These are phyloP conservation scores for Scaptomyza graminum DNA, from an alignment of 1,140 invertebrate species.

Conservation along the genomic window DNA sequence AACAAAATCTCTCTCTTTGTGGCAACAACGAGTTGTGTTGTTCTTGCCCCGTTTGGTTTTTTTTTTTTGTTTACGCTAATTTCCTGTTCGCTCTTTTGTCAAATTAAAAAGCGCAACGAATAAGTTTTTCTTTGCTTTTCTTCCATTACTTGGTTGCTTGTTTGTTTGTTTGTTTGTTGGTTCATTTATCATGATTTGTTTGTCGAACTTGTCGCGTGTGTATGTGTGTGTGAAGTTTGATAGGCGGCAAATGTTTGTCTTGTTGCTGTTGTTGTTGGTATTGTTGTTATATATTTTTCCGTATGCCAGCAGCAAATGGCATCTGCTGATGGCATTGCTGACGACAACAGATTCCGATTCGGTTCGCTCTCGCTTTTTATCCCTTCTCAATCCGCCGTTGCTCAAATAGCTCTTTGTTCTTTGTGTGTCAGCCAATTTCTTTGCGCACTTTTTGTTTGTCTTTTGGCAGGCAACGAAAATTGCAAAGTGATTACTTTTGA, in stretches of 20 bases:
- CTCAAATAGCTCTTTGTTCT: constrained; percentile 51
- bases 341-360: constrained; percentile 9
- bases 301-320: constrained; percentile 68
- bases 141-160: constrained; percentile 22
- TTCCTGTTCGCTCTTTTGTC: constrained; percentile 69
- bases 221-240: constrained; percentile 51
- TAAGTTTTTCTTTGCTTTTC: constrained; percentile 49
- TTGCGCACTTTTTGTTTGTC: constrained; percentile 73
- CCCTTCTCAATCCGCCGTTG: not conserved
- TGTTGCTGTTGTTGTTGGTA: constrained; percentile 59
- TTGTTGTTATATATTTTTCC: constrained; percentile 36
- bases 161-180: constrained; percentile 61
- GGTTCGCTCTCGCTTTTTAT: not conserved
- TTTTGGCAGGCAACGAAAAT: constrained; percentile 64
- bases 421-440: constrained; percentile 63
- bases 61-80: constrained; percentile 74
- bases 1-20: constrained; percentile 13
- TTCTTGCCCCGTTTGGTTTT: constrained; percentile 53
- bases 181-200: constrained; percentile 83
- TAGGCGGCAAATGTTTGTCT: constrained; percentile 75
- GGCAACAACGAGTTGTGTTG: constrained; percentile 58
- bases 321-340: constrained; percentile 56
- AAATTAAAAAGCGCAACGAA: constrained; percentile 70
- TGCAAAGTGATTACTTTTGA: constrained; percentile 82
- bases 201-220: constrained; percentile 66